Conservation (phyloP, 2,113 vertebrate genomes). For the Paramormyrops kingsleyae region DNA sequence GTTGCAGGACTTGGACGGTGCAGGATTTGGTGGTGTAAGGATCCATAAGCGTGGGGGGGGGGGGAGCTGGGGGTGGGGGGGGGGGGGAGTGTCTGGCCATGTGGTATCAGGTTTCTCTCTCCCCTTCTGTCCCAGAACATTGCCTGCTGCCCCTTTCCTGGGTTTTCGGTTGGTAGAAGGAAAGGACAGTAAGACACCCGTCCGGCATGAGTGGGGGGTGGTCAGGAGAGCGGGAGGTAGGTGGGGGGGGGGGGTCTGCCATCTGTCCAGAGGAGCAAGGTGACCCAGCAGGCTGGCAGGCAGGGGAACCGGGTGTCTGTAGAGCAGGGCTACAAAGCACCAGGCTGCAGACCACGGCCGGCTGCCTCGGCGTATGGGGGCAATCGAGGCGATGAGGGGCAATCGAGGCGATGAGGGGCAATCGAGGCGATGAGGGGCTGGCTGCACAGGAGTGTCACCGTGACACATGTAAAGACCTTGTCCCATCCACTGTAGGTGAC, state of each 20-base stretch:
- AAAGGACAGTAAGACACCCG: slow-evolving; percentile 9
- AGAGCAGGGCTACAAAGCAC: background rate
- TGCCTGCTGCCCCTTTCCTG: background rate
- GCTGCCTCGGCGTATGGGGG: background rate
- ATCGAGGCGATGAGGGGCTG: background rate
- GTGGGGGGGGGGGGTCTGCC: background rate
- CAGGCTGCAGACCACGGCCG: background rate
- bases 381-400: background rate
- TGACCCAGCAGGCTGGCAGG: slow-evolving; percentile 29
- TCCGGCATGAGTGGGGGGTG: background rate
- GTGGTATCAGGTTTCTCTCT: background rate
- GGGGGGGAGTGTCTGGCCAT: background rate
- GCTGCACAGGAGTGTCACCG: slow-evolving; percentile 6
- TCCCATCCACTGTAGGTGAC: slow-evolving; percentile 66
- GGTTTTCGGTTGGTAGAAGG: background rate
- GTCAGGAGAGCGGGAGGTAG: background rate
- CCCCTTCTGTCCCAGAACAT: background rate
- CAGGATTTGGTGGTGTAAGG: background rate
- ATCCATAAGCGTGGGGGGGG: background rate
- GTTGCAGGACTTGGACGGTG: background rate
- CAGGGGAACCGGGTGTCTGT: slow-evolving; percentile 18
- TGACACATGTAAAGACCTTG: slow-evolving; percentile 9
- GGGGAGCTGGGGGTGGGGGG: too few species aligned
- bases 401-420: background rate
- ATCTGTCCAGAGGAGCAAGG: slow-evolving; percentile 33